Conservation (phyloP, 2,888 invertebrate genomes). For the Proisotoma minuta region DNA sequence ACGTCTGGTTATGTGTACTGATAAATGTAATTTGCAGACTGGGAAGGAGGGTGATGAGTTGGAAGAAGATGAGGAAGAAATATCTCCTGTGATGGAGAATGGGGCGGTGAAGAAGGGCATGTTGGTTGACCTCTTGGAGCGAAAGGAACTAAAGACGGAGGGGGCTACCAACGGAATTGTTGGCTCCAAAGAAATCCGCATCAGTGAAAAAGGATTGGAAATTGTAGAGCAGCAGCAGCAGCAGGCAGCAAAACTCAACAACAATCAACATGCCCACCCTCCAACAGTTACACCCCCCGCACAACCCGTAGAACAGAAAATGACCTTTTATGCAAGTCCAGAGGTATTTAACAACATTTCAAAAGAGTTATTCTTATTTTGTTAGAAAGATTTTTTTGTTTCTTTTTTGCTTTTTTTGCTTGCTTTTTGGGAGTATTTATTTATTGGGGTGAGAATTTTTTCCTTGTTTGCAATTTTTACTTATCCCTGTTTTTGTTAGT, state of each 20-base stretch:
- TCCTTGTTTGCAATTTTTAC: not conserved
- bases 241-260: constrained; percentile 23
- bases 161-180: constrained; percentile 59
- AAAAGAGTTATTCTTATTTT: constrained; percentile 3
- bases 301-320: constrained; percentile 38
- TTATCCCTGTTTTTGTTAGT: no score
- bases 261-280: constrained; percentile 23
- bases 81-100: constrained; percentile 51
- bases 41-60: constrained; percentile 14
- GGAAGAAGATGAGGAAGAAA: constrained; percentile 48
- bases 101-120: constrained; percentile 53
- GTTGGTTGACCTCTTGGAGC: constrained; percentile 76
- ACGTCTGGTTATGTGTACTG: not conserved
- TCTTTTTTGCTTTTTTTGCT: constrained; percentile 2
- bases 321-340: constrained; percentile 38
- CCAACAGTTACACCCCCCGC: no score
- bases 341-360: constrained; percentile 2
- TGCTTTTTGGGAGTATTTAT: not conserved
- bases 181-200: constrained; percentile 56
- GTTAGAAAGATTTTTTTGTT: not conserved
- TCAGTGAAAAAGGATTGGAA: constrained; percentile 60
- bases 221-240: constrained; percentile 50
- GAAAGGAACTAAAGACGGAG: constrained; percentile 62
- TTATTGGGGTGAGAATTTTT: not conserved
- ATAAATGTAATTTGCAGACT: not conserved